phyloP scores from a whole-genome alignment of 1,140 invertebrate genomes.

The Gryon sp. region DNA sequence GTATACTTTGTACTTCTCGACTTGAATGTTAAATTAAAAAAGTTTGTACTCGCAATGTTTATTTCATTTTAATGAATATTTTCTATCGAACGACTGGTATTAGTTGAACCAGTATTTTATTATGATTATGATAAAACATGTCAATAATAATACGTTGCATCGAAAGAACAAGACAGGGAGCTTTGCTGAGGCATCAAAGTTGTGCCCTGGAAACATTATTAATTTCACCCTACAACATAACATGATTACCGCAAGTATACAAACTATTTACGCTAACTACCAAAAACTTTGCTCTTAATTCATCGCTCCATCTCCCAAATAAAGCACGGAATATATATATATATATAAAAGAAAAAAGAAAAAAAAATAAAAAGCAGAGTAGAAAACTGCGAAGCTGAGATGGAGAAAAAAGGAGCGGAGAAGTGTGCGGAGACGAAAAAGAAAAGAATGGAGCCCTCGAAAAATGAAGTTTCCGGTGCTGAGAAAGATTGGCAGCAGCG shows the following conservation, averaged over 20 bases:
- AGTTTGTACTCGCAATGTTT: no score
- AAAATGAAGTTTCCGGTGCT: slow-evolving; percentile 49
- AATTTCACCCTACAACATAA: slow-evolving; percentile 25
- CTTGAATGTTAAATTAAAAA: no score
- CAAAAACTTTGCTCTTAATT: slow-evolving; percentile 44
- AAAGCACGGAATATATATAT: not conserved
- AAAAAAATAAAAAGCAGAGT: slow-evolving; percentile 3
- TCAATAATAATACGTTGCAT: not conserved
- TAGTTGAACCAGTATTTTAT: no score
- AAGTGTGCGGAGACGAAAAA: no score
- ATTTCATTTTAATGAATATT: no score
- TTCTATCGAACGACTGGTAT: no score
- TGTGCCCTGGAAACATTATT: not conserved
- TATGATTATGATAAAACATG: no score
- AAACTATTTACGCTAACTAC: slow-evolving; percentile 41
- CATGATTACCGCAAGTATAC: slow-evolving; percentile 42
- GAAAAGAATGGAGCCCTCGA: slow-evolving; percentile 34
- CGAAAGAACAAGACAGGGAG: slow-evolving; percentile 1
- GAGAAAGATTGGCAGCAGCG: slow-evolving; percentile 44
- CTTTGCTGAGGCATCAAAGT: slow-evolving; percentile 15
- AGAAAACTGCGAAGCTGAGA: not conserved
- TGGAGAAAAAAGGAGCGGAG: not conserved
- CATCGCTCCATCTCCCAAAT: slow-evolving; percentile 5
- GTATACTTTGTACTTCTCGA: no score
- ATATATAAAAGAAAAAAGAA: not conserved